Evolutionary conservation across 2,797 vertebrate species (phyloP), one percentile per base, ranked within the genome.

Genomic region (Pangasius macronema): DNA sequence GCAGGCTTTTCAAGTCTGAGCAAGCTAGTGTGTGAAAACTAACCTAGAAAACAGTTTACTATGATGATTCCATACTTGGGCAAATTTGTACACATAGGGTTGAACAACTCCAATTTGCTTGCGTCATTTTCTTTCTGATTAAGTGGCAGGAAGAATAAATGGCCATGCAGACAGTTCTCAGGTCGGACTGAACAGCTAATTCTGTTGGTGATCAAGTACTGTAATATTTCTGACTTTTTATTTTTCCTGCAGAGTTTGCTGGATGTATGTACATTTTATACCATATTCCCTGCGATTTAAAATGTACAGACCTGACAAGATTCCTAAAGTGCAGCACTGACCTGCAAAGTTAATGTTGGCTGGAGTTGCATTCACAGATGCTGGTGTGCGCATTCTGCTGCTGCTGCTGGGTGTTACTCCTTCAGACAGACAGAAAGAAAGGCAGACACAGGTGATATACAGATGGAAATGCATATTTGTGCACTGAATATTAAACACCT

Each of bases 261-360:
- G 11, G 9, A 57, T 24, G 30, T 2, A 22, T 36, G 30, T 22
- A 77, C 36, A 27, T 46, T 46, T 13, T 46, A 30, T 3, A 53
- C 3, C 6, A 9, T 18, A 20, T 76, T 53, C n/a, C 16, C 16
- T 27, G 72, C 1, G 22, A 5, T 27, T 55, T 33, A 59, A 61
- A 61, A 39, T 7, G 0, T 39, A 39, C 10, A 42, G 24, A 42
- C 4, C 10, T 42, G 13, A n/a, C 2, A n/a, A 42, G 11, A 61
- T 27, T 46, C 53, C 24, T 53, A 49, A 3, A 5, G n/a, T 33
- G 51, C 0, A 0, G 27, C 30, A 94, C 95, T 93, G 84, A 97
- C 99, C 99, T 89, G 98, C 98, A 33, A 99, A 97, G 94, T 99
- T 99, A 91, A 99, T 99, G 90, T 99, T 99, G 51, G 98, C 98